Evolutionary conservation across 30 jellyfish, hydroid and myxozoan genomes (phyloP), one percentile per base, ranked within the genome.

Genomic region (Hydra vulgaris): DNA sequence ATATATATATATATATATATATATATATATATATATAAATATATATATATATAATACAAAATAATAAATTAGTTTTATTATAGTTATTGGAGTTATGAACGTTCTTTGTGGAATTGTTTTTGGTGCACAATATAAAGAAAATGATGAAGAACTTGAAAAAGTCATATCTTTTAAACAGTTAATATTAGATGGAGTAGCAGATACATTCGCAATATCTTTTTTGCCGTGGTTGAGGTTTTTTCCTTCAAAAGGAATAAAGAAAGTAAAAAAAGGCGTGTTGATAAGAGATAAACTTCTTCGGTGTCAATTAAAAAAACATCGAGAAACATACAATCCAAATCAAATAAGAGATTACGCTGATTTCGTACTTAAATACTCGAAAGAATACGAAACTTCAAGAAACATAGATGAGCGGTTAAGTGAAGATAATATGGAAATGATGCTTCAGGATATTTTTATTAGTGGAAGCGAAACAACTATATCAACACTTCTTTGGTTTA

Each of bases 401-500:
- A 40, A 40, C 61, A 5, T 40, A 12, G 61, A 40, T 40, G 61
- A 40, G 61, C 61, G 12, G 61, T 25, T 26, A 1, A 77, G 80
- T 0, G 84, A 85, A 21, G 95, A 81, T 53, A 85, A 89, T 27
- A n/a, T 84, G 15, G 89, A 74, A 54, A 80, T 85, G 93, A 82
- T 85, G 26, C 71, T 89, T 15, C 83, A 70, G 21, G 97, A 84
- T 26, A 88, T 86, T 0, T 84, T 84, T 61, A 79, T 87, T 7
- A 95, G 94, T 24, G 97, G 95, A 0, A 24, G 76, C 5, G 97
- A 89, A 74, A 80, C 95, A 73, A 85, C 95, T 54, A 25, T 87
- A 8, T 79, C 97, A 24, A 21, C 92, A 8, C 71, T 89, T 15
- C 74, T 85, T 3, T 89, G 97, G 97, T 52, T 52, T 53, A 18